These are phyloP conservation scores for Phortica variegata DNA, from an alignment of 1,140 invertebrate genomes.

Conservation along the genomic window DNA sequence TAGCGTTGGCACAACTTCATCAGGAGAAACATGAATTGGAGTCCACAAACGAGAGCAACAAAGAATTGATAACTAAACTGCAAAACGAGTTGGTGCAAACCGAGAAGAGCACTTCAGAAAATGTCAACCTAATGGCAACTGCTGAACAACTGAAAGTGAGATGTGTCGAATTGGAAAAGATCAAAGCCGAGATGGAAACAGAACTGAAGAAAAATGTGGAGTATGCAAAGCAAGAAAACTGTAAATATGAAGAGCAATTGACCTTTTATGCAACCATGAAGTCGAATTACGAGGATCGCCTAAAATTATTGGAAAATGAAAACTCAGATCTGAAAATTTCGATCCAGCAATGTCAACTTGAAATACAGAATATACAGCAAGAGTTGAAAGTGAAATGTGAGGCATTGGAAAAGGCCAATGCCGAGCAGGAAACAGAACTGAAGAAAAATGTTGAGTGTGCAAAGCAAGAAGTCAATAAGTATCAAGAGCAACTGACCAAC, in stretches of 20 bases:
- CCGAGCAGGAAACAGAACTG: background rate
- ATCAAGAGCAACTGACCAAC: slow-evolving; percentile 7
- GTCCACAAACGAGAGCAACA: background rate
- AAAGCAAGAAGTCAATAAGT: slow-evolving; percentile 14
- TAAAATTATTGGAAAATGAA: slow-evolving; percentile 20
- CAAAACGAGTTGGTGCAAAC: no score
- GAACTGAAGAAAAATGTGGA: slow-evolving; percentile 1
- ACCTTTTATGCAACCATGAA: slow-evolving; percentile 9
- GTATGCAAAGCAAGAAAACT: no score
- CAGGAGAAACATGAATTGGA: background rate
- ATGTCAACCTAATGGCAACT: no score
- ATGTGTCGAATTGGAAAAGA: background rate
- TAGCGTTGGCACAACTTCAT: background rate
- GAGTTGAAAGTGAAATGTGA: slow-evolving; percentile 1
- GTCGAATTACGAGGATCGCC: slow-evolving; percentile 11
- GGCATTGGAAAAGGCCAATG: background rate
- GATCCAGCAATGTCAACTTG: no score
- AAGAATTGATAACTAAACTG: background rate
- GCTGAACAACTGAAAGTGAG: no score
- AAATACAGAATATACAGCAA: no score
- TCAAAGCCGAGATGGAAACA: slow-evolving; percentile 1
- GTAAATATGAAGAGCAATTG: background rate
- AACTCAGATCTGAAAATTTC: no score
- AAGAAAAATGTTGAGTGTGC: background rate
- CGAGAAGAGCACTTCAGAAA: no score